A percentile compares a stretch with the other conserved stretches of the same genome.
Conservation (phyloP, 2,888 invertebrate genomes). For the Leptothorax acervorum region DNA sequence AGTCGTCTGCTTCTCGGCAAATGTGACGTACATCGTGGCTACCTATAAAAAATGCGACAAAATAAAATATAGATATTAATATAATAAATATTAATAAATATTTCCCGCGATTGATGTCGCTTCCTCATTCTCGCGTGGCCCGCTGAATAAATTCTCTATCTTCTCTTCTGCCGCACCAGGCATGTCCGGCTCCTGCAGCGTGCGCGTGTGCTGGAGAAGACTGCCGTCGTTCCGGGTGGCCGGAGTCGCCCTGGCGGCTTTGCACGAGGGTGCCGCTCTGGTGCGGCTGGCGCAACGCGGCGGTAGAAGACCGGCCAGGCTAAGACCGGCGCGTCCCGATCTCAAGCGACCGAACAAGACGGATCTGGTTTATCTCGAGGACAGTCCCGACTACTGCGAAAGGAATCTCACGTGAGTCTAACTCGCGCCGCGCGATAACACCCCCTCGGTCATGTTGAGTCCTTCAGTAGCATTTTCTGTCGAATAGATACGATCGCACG, state of each 20-base stretch:
- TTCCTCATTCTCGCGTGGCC: neutral
- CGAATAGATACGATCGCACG: neutral
- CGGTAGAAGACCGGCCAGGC: conserved; percentile 89
- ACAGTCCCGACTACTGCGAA: conserved; percentile 97
- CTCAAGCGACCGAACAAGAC: conserved; percentile 95
- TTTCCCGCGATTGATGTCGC: neutral
- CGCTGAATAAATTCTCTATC: neutral
- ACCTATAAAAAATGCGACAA: too few relatives aligned
- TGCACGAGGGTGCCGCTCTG: conserved; percentile 95
- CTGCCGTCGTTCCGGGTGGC: conserved; percentile 92
- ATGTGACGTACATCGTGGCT: neutral
- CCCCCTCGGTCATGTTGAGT: neutral
- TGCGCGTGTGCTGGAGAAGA: conserved; percentile 96
- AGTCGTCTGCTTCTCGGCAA: neutral
- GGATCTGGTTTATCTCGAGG: conserved; percentile 95
- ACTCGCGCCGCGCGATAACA: neutral
- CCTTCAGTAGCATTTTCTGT: neutral
- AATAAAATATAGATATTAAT: too few relatives aligned
- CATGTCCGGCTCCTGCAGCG: conserved; percentile 96
- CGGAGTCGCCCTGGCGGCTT: conserved; percentile 91
- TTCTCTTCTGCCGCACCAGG: conserved; percentile 70
- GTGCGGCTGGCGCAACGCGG: conserved; percentile 89
- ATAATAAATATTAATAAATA: neutral
- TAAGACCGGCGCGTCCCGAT: conserved; percentile 91
- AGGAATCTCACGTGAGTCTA: conserved; percentile 92